These are phyloP conservation scores for Ophthalmolycus amberensis DNA, from an alignment of 2,113 vertebrate genomes.

Conservation along the genomic window DNA sequence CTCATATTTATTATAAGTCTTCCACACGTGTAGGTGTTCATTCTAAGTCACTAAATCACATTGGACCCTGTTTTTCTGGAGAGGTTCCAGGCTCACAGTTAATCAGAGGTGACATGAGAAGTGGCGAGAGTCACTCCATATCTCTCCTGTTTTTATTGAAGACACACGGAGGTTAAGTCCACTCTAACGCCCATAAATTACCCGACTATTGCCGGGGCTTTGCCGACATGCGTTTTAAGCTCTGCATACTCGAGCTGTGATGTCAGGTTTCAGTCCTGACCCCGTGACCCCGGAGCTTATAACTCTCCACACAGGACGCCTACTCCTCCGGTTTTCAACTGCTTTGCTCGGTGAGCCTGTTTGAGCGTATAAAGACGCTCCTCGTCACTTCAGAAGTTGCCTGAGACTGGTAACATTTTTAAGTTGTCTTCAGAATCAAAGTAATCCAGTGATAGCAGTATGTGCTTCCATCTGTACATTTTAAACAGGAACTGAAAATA, in stretches of 20 bases:
- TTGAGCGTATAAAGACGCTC: background rate
- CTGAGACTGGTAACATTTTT: background rate
- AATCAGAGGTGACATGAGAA: conserved; percentile 42
- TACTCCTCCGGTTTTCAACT: conserved; percentile 2
- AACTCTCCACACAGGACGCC: conserved; percentile 55
- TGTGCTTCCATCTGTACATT: background rate
- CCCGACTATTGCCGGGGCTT: conserved; percentile 48
- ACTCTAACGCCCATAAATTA: conserved; percentile 57
- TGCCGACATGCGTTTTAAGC: conserved; percentile 61
- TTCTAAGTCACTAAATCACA: conserved; percentile 16
- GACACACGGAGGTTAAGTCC: conserved; percentile 61
- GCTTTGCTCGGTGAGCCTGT: background rate
- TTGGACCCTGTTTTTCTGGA: conserved; percentile 11
- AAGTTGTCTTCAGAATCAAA: background rate
- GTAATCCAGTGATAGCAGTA: background rate
- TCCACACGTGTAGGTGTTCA: background rate
- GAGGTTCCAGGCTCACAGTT: conserved; percentile 34
- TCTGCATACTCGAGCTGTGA: conserved; percentile 65
- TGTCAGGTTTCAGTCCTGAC: conserved; percentile 73
- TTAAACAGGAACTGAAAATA: background rate
- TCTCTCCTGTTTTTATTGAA: conserved; percentile 55
- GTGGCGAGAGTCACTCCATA: conserved; percentile 38
- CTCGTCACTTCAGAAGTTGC: background rate
- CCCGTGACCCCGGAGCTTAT: conserved; percentile 63
- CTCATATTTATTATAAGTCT: conserved; percentile 11